Base-by-base conservation (phyloP, 1,140 invertebrate species). In the Drosophila erecta region DNA sequence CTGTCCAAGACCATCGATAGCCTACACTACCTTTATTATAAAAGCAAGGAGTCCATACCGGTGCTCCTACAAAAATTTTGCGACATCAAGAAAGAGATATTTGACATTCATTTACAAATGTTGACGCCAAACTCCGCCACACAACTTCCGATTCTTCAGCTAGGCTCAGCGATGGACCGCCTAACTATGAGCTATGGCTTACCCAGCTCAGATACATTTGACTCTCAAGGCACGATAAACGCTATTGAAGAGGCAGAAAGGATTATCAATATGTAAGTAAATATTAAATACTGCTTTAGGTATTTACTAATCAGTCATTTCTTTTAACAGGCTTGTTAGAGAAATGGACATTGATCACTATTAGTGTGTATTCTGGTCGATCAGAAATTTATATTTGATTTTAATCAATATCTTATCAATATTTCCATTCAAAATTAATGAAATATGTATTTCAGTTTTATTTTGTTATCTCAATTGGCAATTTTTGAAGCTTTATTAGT, bases 251-350 rank as follows among this genome's bases (percentile, higher is more conserved):
- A 70, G 37, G 69, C 85, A 14, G 40, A 84, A 27, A 8, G 14
- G 1, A 59, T 56, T 4, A 47, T n/a, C 2, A 50, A 64, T 11
- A 35, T 57, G 84, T 89, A 49, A 35, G 85, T 69, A 20, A n/a
- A 40, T 20, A 5, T 27, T 2, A 14, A 4, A 4, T 20, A n/a
- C 4, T 30, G 1, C 1, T 12, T 14, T 62, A 10, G 11, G 17
- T 22, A n/a, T 33, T 11, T 5, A 6, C 15, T 46, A 12, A 43
- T 8, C 0, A 22, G 17, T 22, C 1, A 3, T 44, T 15, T 35
- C 20, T 20, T 20, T 54, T 81, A 59, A 27, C 56, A 85, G 81
- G 7, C 14, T 85, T 27, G 27, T 62, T 17, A n/a, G 33, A 14
- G 62, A 47, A 8, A 86, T 85, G 73, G 62, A 81, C 0, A 41